Evolutionary conservation across 2,113 vertebrate species (phyloP).

Genomic region (Sterrhoptilus dennistouni): DNA sequence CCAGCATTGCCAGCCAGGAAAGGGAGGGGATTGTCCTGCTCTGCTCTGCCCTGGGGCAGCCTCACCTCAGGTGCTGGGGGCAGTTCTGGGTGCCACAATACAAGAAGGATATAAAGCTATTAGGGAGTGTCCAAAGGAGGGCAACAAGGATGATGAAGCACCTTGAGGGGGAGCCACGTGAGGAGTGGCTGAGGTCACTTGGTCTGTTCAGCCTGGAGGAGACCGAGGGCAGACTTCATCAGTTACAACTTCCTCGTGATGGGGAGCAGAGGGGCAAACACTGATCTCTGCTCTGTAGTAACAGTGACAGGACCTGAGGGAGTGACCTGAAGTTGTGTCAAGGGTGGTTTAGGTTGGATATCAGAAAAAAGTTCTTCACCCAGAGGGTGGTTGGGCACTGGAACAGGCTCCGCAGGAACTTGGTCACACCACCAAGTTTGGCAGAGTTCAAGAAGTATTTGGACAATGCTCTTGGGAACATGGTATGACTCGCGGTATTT

Average conservation of each 20-base stretch:
- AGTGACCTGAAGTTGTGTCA: neutral
- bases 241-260: neutral
- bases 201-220: neutral
- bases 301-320: neutral
- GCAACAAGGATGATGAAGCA: neutral
- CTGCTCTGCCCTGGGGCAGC: accelerated
- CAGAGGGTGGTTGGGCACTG: neutral
- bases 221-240: neutral
- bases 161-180: neutral
- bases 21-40: neutral
- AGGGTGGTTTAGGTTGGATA: neutral
- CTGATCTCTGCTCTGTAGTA: neutral
- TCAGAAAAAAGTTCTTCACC: neutral
- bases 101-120: neutral
- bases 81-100: no score
- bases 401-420: accelerated
- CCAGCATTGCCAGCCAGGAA: neutral
- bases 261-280: neutral
- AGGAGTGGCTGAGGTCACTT: neutral
- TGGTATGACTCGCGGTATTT: neutral
- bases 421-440: neutral
- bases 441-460: neutral
- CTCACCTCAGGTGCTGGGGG: neutral
- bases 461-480: neutral
- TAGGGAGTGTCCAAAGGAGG: neutral